A percentile compares a stretch with the other conserved stretches of the same genome.
Conservation (phyloP, 2,797 vertebrate species). For the Xerus rutilus region DNA sequence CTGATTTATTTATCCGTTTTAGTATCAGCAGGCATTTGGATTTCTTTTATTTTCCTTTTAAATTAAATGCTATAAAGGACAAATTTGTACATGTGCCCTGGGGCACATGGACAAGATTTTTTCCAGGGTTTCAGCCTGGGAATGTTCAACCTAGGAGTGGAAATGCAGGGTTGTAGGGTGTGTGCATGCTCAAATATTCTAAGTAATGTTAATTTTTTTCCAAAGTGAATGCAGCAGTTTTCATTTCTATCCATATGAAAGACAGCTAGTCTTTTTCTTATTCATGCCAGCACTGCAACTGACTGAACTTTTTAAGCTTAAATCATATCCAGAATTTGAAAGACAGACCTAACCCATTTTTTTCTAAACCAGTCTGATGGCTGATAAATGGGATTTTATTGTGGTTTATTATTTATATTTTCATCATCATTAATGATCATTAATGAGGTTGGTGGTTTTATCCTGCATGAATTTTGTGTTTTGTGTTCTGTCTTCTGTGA, state of each 20-base stretch:
- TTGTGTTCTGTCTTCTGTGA: not conserved
- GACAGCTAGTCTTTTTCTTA: not conserved
- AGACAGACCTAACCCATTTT: not conserved
- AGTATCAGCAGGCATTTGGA: not conserved
- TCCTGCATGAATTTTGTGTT: not conserved
- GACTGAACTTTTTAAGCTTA: not conserved
- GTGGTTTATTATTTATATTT: conserved; percentile 12
- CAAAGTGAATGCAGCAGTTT: not conserved
- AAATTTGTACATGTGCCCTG: not conserved
- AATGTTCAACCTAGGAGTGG: not conserved
- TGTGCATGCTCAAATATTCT: not conserved
- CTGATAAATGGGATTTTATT: conserved; percentile 22
- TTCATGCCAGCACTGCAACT: not conserved
- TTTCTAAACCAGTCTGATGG: not conserved
- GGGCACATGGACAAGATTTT: not conserved
- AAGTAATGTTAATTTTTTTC: not conserved
- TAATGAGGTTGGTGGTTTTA: not conserved
- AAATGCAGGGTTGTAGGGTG: not conserved
- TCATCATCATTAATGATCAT: not conserved
- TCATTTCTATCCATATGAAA: not conserved
- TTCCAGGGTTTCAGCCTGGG: not conserved
- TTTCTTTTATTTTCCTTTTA: conserved; percentile 10
- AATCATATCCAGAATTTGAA: not conserved
- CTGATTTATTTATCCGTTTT: conserved; percentile 31
- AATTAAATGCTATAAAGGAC: not conserved